Conservation (phyloP, 2,888 invertebrate species). For the Allolobophora icterica region DNA sequence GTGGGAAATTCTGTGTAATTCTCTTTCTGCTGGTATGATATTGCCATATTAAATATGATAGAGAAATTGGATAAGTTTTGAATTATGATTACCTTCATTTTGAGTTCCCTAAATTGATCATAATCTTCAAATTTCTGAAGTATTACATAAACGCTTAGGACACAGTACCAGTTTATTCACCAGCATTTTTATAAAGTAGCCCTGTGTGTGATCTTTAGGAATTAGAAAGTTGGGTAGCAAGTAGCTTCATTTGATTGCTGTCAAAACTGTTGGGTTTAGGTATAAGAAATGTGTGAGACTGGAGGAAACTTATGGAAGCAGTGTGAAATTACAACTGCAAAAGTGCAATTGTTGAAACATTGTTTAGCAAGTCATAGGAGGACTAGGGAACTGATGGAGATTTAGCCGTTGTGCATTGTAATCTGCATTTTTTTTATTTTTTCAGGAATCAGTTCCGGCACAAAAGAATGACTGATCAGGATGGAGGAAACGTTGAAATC, state of each 20-base stretch:
- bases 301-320: neutral
- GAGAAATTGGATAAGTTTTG: neutral
- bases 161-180: too few relatives aligned
- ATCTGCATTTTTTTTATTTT: neutral
- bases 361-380: too few relatives aligned
- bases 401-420: neutral
- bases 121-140: too few relatives aligned
- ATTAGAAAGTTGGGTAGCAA: too few relatives aligned
- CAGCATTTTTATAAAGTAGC: too few relatives aligned
- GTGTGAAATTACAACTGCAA: neutral
- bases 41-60: neutral
- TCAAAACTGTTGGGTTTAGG: too few relatives aligned
- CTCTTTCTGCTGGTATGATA: neutral
- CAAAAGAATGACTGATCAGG: conserved; percentile 43
- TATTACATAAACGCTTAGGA: too few relatives aligned
- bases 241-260: too few relatives aligned
- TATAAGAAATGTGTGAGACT: neutral
- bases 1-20: neutral
- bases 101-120: too few relatives aligned
- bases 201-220: too few relatives aligned
- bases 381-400: neutral
- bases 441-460: conserved; percentile 45
- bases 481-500: conserved; percentile 44
- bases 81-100: too few relatives aligned
- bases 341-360: neutral